Conservation (phyloP, 2,797 vertebrate species). For the Ctenopoma multispine region DNA sequence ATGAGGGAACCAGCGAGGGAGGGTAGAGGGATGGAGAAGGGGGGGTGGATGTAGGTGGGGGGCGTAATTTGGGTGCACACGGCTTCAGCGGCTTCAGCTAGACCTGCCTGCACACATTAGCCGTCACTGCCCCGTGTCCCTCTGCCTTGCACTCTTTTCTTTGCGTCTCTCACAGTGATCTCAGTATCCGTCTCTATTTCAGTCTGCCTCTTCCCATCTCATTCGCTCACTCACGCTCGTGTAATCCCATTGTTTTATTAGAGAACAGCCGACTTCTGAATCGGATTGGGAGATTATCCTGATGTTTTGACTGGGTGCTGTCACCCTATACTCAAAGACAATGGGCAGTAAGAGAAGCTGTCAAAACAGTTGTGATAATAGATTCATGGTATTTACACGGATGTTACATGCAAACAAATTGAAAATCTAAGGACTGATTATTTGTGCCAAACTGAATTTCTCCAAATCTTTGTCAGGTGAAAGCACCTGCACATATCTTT, state of each 20-base stretch:
- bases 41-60: neutral
- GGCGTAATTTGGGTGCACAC: constrained; percentile 11
- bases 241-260: constrained; percentile 61
- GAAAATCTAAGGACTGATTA: too few species aligned
- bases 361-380: constrained; percentile 21
- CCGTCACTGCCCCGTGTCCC: constrained; percentile 25
- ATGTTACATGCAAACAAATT: constrained; percentile 4
- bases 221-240: constrained; percentile 7
- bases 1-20: constrained; percentile 66
- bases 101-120: constrained; percentile 57
- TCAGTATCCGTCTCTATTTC: constrained; percentile 49
- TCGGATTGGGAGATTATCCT: constrained; percentile 61
- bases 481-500: too few species aligned
- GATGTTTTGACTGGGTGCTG: constrained; percentile 29
- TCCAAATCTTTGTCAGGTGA: too few species aligned
- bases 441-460: too few species aligned
- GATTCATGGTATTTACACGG: constrained; percentile 26
- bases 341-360: constrained; percentile 16
- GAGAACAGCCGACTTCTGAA: constrained; percentile 61
- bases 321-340: constrained; percentile 35
- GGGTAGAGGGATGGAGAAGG: constrained; percentile 4
- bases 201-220: constrained; percentile 35
- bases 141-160: constrained; percentile 25
- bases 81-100: constrained; percentile 41
- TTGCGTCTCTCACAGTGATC: constrained; percentile 32